Evolutionary conservation across 2,888 invertebrate genomes (phyloP), one percentile per base, ranked within the genome.

Genomic region (Proisotoma minuta): DNA sequence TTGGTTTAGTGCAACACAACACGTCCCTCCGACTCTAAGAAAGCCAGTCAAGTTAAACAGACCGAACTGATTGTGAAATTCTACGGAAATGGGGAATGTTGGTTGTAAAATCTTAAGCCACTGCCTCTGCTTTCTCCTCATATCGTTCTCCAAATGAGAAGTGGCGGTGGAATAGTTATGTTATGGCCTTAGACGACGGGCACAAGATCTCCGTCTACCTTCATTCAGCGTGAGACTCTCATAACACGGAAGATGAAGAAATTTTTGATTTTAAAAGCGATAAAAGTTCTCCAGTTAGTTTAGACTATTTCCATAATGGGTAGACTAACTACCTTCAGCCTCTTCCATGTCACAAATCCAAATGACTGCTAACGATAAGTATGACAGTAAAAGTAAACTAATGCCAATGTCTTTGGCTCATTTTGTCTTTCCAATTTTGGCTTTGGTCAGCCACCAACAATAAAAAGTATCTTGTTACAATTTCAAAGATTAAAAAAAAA

Each of bases 361-460:
- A 49, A 49, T 49, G 20, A 49, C 49, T 3, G 24, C 20, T 49
- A 49, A 49, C 49, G 49, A 49, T 49, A 49, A 49, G 49, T 49
- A 49, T 22, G 49, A 22, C 23, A 49, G 23, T 49, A 49, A 49
- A 49, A 15, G 49, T 49, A 20, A 49, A 18, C 49, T 23, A 22
- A 18, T 24, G 3, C 3, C 34, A 10, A 34, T 34, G 34, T 15
- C 8, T 34, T 34, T 34, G 8, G 8, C 8, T 34, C n/a, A n/a
- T n/a, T n/a, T n/a, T n/a, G n/a, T n/a, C n/a, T n/a, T n/a, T n/a
- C n/a, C n/a, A n/a, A n/a, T n/a, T n/a, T n/a, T n/a, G n/a, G n/a
- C n/a, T n/a, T n/a, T n/a, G n/a, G n/a, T n/a, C n/a, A n/a, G n/a
- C n/a, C n/a, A n/a, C n/a, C n/a, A n/a, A n/a, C n/a, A n/a, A n/a